A percentile compares a stretch with the other conserved stretches of the same genome.
Evolutionary conservation across 2,113 vertebrate species (phyloP).

Genomic region (Scartelaos histophorus): DNA sequence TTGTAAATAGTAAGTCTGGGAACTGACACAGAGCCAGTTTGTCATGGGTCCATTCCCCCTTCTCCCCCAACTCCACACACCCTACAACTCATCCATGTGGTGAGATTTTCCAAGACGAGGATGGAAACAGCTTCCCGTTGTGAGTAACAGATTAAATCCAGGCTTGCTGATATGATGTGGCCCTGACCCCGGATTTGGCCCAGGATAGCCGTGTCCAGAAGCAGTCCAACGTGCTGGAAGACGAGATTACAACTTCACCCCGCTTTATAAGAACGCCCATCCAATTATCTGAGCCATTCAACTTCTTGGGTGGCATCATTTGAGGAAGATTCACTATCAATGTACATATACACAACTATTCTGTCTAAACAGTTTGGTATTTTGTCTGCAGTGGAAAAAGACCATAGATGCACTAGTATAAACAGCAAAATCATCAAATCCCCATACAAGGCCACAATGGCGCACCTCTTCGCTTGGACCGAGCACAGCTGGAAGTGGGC

Average conservation of each 20-base stretch:
- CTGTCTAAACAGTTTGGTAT: constrained; percentile 55
- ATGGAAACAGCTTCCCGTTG: constrained; percentile 46
- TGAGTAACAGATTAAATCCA: constrained; percentile 51
- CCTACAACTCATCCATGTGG: constrained; percentile 31
- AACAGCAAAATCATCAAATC: constrained; percentile 56
- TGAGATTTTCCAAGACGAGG: constrained; percentile 64
- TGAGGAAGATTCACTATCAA: constrained; percentile 22
- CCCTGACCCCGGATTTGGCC: constrained; percentile 42
- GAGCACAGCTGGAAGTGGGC: constrained; percentile 61
- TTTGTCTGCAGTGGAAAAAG: constrained; percentile 66
- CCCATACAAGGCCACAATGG: constrained; percentile 39
- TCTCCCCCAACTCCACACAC: not conserved
- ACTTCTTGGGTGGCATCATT: constrained; percentile 24
- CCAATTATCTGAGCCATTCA: constrained; percentile 35
- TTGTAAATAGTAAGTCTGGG: constrained; percentile 30
- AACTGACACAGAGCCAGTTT: constrained; percentile 39
- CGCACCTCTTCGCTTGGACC: constrained; percentile 38
- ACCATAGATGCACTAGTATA: constrained; percentile 38
- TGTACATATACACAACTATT: constrained; percentile 30
- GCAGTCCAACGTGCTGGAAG: constrained; percentile 25
- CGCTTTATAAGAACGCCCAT: constrained; percentile 33
- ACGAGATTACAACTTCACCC: constrained; percentile 43
- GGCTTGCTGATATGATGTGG: constrained; percentile 23
- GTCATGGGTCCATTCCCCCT: constrained; percentile 20
- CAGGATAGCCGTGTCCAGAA: constrained; percentile 8